Conservation (phyloP, 2,113 vertebrate species). For the Misgurnus mizolepis region DNA sequence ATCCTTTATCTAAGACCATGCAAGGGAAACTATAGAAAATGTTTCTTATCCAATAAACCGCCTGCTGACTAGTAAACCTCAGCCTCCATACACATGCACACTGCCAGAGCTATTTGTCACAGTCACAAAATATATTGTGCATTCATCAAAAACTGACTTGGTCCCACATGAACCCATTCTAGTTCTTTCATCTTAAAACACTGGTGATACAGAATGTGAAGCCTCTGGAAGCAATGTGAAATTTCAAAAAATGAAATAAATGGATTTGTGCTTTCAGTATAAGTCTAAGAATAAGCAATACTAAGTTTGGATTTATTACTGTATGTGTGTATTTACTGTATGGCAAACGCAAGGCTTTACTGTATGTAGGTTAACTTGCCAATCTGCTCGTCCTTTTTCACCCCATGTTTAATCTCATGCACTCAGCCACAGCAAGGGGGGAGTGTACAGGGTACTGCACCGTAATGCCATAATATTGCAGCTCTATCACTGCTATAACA, state of each 20-base stretch:
- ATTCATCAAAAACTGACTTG: conserved; percentile 21
- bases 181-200: background rate
- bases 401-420: conserved; percentile 67
- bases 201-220: background rate
- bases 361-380: conserved; percentile 75
- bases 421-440: conserved; percentile 29
- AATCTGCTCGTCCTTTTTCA: conserved; percentile 65
- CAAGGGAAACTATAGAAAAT: conserved; percentile 36
- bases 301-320: background rate
- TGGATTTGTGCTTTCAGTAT: background rate
- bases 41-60: conserved; percentile 27
- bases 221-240: background rate
- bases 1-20: background rate
- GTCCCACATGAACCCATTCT: background rate
- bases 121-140: conserved; percentile 11
- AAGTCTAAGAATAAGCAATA: background rate
- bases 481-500: background rate
- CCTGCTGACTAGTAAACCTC: conserved; percentile 9
- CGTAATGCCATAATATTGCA: background rate
- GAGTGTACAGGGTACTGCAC: background rate
- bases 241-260: background rate
- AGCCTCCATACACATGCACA: conserved; percentile 27
- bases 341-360: conserved; percentile 45
- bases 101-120: conserved; percentile 37
- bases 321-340: background rate